Evolutionary conservation across 1,140 invertebrate genomes (phyloP).

Genomic region (Rhopalosiphum padi): DNA sequence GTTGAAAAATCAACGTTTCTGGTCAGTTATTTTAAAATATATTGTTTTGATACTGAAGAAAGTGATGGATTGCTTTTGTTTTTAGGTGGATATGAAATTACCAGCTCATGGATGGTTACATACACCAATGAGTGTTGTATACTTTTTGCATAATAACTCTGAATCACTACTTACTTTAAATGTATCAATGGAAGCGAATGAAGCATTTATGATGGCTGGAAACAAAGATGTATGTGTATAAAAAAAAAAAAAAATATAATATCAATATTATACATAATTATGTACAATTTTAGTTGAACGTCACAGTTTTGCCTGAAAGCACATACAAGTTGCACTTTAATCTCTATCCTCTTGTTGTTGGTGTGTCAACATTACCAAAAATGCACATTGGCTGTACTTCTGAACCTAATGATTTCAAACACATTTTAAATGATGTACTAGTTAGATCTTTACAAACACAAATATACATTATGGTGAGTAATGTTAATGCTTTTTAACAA

Average conservation of each 20-base stretch:
- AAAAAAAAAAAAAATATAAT: not conserved
- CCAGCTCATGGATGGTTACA: constrained; percentile 78
- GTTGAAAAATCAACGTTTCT: constrained; percentile 67
- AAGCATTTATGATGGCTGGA: constrained; percentile 89
- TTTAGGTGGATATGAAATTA: constrained; percentile 75
- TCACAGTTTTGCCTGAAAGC: constrained; percentile 72
- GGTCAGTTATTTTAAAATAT: not conserved
- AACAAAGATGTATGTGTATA: constrained; percentile 77
- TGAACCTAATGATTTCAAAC: constrained; percentile 64
- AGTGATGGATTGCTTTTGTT: constrained; percentile 64
- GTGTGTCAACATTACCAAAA: constrained; percentile 73
- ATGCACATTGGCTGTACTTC: constrained; percentile 69
- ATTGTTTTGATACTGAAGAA: not conserved
- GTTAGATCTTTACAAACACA: constrained; percentile 68
- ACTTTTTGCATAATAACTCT: constrained; percentile 77
- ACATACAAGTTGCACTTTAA: constrained; percentile 73
- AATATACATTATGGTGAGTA: constrained; percentile 69
- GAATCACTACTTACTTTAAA: constrained; percentile 75
- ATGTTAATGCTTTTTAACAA: not conserved
- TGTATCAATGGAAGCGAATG: constrained; percentile 79
- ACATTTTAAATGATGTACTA: constrained; percentile 66
- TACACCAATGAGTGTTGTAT: constrained; percentile 74
- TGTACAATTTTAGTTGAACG: constrained; percentile 68
- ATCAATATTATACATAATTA: not conserved
- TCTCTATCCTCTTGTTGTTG: constrained; percentile 75